These are phyloP conservation scores for Callithrix jacchus DNA, from an alignment of 2,113 vertebrate genomes.

Conservation along the genomic window DNA sequence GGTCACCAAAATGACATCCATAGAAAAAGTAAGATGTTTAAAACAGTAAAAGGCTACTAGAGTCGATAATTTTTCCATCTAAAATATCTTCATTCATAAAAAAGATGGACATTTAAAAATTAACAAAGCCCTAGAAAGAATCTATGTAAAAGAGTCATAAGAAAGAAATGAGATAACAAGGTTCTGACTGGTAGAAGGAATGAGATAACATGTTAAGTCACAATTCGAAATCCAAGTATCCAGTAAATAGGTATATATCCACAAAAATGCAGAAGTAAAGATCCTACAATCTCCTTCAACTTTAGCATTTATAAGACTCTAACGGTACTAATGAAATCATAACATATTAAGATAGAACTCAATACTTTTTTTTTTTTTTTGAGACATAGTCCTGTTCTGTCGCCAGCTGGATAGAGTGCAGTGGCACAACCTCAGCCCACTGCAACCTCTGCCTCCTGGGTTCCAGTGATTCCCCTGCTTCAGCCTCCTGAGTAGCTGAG, in stretches of 20 bases:
- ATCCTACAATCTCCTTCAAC: not conserved
- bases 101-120: conserved; percentile 27
- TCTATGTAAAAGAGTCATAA: not conserved
- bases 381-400: too few species aligned
- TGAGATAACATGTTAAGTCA: not conserved
- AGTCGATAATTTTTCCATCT: not conserved
- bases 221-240: not conserved
- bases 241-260: not conserved
- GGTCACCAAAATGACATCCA: not conserved
- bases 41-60: not conserved
- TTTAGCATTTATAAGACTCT: not conserved
- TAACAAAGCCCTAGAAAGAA: not conserved
- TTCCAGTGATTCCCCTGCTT: too few species aligned
- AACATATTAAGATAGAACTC: not conserved
- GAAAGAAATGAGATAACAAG: not conserved
- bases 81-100: conserved; percentile 28
- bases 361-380: not conserved
- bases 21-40: not conserved
- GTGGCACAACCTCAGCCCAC: too few species aligned
- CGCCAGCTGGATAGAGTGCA: too few species aligned
- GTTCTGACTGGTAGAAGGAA: too few species aligned
- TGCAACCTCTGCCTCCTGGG: too few species aligned
- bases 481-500: too few species aligned
- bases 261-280: not conserved
- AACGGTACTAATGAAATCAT: not conserved